Percentiles rank a stretch among this genome's conserved stretches.
phyloP scores from a whole-genome alignment of 1,140 invertebrate species.

The Papilio dardanus region DNA sequence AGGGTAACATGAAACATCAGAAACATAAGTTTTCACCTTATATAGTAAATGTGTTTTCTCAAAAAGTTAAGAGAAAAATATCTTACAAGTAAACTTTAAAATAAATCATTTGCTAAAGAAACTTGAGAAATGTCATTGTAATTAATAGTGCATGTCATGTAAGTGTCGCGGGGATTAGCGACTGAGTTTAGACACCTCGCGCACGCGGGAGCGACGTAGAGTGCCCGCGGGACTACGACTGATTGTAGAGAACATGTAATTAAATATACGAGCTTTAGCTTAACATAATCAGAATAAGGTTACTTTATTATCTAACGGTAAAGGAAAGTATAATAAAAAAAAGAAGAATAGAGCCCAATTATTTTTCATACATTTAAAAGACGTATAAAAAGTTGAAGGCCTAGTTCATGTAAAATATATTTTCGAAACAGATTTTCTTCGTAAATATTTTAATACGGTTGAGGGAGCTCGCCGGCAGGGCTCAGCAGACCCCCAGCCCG shows the following conservation, averaged over 20 bases:
- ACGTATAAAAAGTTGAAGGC: background rate
- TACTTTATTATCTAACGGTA: too few species aligned
- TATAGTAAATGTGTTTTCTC: background rate
- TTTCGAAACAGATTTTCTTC: constrained; percentile 6
- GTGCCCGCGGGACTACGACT: background rate
- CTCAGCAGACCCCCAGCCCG: background rate
- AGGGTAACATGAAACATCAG: too few species aligned
- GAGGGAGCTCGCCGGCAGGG: background rate
- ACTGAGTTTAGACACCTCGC: background rate
- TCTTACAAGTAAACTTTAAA: background rate
- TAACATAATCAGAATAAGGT: background rate
- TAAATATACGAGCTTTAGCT: background rate
- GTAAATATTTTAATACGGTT: constrained; percentile 28
- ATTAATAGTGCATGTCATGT: constrained; percentile 21
- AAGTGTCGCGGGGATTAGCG: constrained; percentile 2
- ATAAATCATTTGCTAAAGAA: constrained; percentile 7
- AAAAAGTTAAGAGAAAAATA: background rate
- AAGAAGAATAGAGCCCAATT: too few species aligned
- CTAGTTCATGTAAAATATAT: background rate
- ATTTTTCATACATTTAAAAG: too few species aligned
- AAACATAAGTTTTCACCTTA: too few species aligned
- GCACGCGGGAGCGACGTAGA: background rate
- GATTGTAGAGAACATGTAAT: background rate
- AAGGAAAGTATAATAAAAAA: too few species aligned
- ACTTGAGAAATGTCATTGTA: background rate